Evolutionary conservation across 2,113 vertebrate species (phyloP).

Genomic region (Butorides virescens): DNA sequence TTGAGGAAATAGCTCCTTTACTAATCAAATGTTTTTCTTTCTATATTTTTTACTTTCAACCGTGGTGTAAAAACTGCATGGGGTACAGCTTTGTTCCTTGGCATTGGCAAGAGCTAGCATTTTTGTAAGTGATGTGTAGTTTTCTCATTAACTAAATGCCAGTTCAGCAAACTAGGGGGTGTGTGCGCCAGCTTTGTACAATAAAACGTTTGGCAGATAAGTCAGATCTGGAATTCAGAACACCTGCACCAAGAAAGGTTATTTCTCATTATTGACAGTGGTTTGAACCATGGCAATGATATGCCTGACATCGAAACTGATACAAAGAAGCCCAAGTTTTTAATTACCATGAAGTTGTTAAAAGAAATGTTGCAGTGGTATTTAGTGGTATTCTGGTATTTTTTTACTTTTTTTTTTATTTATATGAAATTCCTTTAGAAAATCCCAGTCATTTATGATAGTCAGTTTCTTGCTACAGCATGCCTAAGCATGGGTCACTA

Average conservation of each 20-base stretch:
- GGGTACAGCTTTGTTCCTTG: slow-evolving; percentile 51
- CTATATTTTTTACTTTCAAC: slow-evolving; percentile 43
- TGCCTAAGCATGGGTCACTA: slow-evolving; percentile 32
- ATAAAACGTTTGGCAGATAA: slow-evolving; percentile 10
- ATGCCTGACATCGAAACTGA: not conserved
- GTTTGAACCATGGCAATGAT: not conserved
- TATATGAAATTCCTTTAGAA: slow-evolving; percentile 41
- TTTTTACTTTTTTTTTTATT: not conserved
- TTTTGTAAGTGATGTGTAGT: slow-evolving; percentile 42
- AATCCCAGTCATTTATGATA: slow-evolving; percentile 58
- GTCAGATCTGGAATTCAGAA: not conserved
- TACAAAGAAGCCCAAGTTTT: not conserved
- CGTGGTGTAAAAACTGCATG: not conserved
- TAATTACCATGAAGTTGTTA: not conserved
- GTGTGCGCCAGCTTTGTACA: not conserved
- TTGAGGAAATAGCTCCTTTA: slow-evolving; percentile 56
- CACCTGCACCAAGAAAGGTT: slow-evolving; percentile 6
- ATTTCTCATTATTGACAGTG: not conserved
- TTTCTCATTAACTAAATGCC: slow-evolving; percentile 27
- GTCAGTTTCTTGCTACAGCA: slow-evolving; percentile 1
- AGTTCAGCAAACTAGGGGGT: not conserved
- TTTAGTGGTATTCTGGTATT: not conserved
- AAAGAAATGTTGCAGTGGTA: not conserved
- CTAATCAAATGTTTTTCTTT: slow-evolving; percentile 61
- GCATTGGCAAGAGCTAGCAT: slow-evolving; percentile 32